phyloP scores from a whole-genome alignment of 1,140 invertebrate species.

The Zaprionus tsacasi region DNA sequence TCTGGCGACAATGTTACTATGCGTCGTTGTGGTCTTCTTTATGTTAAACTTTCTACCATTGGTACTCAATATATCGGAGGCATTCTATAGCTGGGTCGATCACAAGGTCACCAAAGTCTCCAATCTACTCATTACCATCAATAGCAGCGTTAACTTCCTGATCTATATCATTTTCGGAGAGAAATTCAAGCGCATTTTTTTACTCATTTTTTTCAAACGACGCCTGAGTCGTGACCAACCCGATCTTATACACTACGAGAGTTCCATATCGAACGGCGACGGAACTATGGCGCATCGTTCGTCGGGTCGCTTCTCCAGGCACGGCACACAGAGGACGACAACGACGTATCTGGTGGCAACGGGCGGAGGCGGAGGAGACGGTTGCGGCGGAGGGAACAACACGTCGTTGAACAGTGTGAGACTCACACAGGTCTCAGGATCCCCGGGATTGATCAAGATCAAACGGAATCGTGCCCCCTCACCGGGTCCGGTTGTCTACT shows the following conservation, averaged over 20 bases:
- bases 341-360: conserved; percentile 74
- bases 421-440: conserved; percentile 68
- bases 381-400: conserved; percentile 78
- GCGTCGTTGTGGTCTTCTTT: conserved; percentile 97
- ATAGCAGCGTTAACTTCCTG: conserved; percentile 98
- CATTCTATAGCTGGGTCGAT: conserved; percentile 88
- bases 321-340: conserved; percentile 86
- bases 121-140: conserved; percentile 97
- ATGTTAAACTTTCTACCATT: conserved; percentile 96
- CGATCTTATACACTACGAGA: conserved; percentile 91
- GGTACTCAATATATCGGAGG: conserved; percentile 94
- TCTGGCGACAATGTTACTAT: conserved; percentile 96
- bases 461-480: conserved; percentile 84
- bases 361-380: conserved; percentile 85
- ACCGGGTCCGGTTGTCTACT: conserved; percentile 88
- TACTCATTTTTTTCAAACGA: conserved; percentile 92
- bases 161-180: conserved; percentile 99
- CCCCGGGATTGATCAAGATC: conserved; percentile 75
- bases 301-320: conserved; percentile 88
- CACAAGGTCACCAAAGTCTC: conserved; percentile 93
- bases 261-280: conserved; percentile 90
- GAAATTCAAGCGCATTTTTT: conserved; percentile 96
- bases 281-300: conserved; percentile 86
- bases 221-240: conserved; percentile 88
- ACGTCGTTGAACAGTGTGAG: conserved; percentile 70